Conservation (phyloP, 2,113 vertebrate species). For the Forbesichthys agassizii region DNA sequence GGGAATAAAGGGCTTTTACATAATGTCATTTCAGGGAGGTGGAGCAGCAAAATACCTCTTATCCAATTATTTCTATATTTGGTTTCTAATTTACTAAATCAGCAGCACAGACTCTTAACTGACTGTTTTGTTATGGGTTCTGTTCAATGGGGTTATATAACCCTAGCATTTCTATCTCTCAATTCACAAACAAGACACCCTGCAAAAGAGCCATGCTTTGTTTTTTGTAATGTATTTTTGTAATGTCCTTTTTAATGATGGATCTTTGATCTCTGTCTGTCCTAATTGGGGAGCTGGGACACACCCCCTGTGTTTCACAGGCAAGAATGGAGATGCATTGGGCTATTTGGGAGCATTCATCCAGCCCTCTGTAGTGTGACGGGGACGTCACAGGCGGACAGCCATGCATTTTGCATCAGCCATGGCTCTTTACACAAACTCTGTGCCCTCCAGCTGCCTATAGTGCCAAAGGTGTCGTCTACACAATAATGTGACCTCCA, state of each 20-base stretch:
- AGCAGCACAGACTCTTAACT: too few species aligned
- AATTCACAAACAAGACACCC: not conserved
- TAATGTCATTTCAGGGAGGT: not conserved
- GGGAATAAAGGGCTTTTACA: not conserved
- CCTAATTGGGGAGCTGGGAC: not conserved
- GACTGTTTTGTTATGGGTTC: too few species aligned
- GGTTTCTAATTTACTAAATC: too few species aligned
- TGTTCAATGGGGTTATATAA: too few species aligned
- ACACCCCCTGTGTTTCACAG: not conserved
- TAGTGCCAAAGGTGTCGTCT: conserved; percentile 6
- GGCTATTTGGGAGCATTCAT: not conserved
- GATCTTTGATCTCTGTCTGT: conserved; percentile 11
- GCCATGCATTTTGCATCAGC: not conserved
- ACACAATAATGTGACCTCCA: conserved; percentile 37
- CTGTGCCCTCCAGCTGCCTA: conserved; percentile 13
- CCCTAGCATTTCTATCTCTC: too few species aligned
- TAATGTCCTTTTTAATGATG: conserved; percentile 14
- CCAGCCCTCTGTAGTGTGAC: not conserved
- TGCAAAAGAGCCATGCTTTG: too few species aligned
- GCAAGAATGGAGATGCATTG: not conserved
- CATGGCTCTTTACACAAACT: not conserved
- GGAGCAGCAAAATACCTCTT: too few species aligned
- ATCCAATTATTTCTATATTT: too few species aligned
- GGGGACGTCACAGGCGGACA: conserved; percentile 22
- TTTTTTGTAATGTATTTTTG: conserved; percentile 5